phyloP scores from a whole-genome alignment of 2,113 vertebrate species.

The Erythrolamprus reginae region DNA sequence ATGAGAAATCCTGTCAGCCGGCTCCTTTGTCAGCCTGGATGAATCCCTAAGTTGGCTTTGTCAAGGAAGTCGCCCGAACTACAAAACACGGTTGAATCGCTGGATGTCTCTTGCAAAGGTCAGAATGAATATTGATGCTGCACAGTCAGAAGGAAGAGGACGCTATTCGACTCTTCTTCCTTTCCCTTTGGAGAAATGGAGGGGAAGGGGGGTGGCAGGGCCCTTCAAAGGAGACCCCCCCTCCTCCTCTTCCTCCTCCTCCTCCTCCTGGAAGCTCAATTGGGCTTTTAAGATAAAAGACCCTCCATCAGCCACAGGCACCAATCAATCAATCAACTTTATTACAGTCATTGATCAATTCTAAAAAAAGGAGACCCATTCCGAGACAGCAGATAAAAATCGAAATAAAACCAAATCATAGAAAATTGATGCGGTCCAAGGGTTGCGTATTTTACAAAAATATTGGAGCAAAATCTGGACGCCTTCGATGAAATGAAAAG shows the following conservation, averaged over 20 bases:
- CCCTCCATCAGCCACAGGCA: background rate
- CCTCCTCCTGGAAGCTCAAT: background rate
- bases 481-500: background rate
- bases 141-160: background rate
- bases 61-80: fast-evolving
- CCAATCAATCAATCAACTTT: background rate
- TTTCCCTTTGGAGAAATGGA: background rate
- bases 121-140: background rate
- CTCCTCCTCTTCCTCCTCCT: background rate
- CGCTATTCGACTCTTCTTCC: background rate
- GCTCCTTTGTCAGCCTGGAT: background rate
- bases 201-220: too few species aligned
- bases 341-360: background rate
- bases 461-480: background rate
- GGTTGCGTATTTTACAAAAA: background rate
- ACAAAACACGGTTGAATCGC: fast-evolving
- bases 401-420: background rate
- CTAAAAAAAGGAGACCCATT: background rate
- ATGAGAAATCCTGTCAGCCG: background rate
- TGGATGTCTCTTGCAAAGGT: background rate
- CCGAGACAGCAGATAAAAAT: background rate
- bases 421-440: background rate
- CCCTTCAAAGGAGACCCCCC: background rate
- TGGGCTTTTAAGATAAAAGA: background rate
- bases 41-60: fast-evolving